Percentiles rank a stretch among this genome's conserved stretches.
Evolutionary conservation across 2,113 vertebrate species (phyloP).

Genomic region (Odocoileus hemionus): DNA sequence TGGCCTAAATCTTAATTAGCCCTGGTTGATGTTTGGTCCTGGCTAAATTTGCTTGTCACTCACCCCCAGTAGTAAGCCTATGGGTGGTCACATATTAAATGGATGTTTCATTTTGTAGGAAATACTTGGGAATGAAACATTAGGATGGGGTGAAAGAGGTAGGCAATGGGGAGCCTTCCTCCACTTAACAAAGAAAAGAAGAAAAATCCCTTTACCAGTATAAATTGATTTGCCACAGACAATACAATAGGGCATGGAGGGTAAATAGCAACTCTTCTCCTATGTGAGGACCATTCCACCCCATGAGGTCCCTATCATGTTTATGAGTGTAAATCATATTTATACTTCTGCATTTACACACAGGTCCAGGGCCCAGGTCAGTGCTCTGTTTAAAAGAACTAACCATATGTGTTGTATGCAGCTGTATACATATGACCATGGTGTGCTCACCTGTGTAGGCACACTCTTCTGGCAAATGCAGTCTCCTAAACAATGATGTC

Average conservation of each 20-base stretch:
- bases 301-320: rapidly evolving
- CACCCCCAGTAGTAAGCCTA: background rate
- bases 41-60: background rate
- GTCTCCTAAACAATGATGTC: background rate
- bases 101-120: background rate
- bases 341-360: background rate
- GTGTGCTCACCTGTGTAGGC: background rate
- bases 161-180: background rate
- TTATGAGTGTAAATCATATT: background rate
- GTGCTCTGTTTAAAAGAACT: background rate
- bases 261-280: background rate
- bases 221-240: slow-evolving; percentile 41
- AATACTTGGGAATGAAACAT: background rate
- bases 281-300: no score
- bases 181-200: background rate
- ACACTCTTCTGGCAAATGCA: background rate
- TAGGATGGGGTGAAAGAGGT: background rate
- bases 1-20: background rate
- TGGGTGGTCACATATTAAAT: background rate
- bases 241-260: background rate
- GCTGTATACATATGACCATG: background rate
- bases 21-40: background rate
- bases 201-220: slow-evolving; percentile 3
- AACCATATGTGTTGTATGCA: no score
- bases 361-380: background rate